Conservation (phyloP, 2,797 vertebrate genomes). For the Anguilla marmorata region DNA sequence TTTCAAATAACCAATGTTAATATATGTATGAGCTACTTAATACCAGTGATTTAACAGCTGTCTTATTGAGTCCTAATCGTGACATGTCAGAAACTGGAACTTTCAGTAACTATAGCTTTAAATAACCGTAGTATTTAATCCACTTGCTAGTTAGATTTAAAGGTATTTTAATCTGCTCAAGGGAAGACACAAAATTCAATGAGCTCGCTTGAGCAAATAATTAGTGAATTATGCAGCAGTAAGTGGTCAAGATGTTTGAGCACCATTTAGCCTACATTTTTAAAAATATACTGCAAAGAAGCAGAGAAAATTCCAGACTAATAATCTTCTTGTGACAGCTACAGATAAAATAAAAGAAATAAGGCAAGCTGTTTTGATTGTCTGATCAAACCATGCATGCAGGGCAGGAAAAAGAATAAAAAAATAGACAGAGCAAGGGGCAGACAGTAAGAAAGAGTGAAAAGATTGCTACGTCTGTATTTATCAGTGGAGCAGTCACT, state of each 20-base stretch:
- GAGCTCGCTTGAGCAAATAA: slow-evolving; percentile 3
- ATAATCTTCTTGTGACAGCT: slow-evolving; percentile 76
- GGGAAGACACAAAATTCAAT: slow-evolving; percentile 1
- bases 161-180: slow-evolving; percentile 10
- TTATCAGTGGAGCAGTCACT: slow-evolving; percentile 75
- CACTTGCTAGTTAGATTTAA: slow-evolving; percentile 15
- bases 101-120: slow-evolving; percentile 41
- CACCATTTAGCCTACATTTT: slow-evolving; percentile 63
- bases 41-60: slow-evolving; percentile 11
- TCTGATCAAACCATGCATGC: slow-evolving; percentile 67
- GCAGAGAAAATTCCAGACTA: slow-evolving; percentile 67
- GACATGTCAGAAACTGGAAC: slow-evolving; percentile 47
- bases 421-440: slow-evolving; percentile 56
- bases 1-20: slow-evolving; percentile 6
- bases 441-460: slow-evolving; percentile 58
- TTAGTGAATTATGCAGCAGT: slow-evolving; percentile 58
- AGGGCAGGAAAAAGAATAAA: slow-evolving; percentile 44
- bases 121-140: slow-evolving; percentile 21
- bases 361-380: slow-evolving; percentile 64
- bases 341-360: slow-evolving; percentile 73
- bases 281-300: slow-evolving; percentile 69
- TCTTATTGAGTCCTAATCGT: slow-evolving; percentile 41
- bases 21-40: neutral
- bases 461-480: slow-evolving; percentile 61
- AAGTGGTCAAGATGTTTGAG: slow-evolving; percentile 68